Evolutionary conservation across 2,113 vertebrate species (phyloP).

Genomic region (Noctilio leporinus): DNA sequence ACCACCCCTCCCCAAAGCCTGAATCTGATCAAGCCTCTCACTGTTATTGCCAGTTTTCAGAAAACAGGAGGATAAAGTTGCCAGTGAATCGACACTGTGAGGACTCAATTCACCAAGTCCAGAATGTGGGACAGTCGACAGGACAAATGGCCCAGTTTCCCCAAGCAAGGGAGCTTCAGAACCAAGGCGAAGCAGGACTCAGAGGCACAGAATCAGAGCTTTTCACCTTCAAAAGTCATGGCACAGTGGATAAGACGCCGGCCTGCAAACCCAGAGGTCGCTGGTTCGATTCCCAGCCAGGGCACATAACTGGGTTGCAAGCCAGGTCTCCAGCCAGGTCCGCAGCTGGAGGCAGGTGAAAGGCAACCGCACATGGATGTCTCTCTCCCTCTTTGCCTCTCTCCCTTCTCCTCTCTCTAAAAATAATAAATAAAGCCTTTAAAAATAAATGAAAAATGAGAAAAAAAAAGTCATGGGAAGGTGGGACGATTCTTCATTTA

Average conservation of each 20-base stretch:
- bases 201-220: not conserved
- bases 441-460: not conserved
- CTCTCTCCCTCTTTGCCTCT: not conserved
- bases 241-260: too few species aligned
- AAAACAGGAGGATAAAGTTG: not conserved
- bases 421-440: not conserved
- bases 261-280: too few species aligned
- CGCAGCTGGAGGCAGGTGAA: too few species aligned
- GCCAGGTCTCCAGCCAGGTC: too few species aligned
- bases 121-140: not conserved
- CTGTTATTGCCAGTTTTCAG: not conserved
- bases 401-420: too few species aligned
- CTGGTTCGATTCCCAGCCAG: too few species aligned
- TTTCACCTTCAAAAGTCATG: not conserved
- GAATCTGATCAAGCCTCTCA: not conserved
- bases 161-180: too few species aligned
- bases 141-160: not conserved
- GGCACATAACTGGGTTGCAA: too few species aligned
- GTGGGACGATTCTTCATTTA: not conserved
- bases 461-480: not conserved
- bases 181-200: not conserved
- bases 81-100: not conserved
- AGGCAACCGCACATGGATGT: too few species aligned
- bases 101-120: not conserved
- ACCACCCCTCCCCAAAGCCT: accelerated